Evolutionary conservation across 2,797 vertebrate species (phyloP), one percentile per base, ranked within the genome.

Genomic region (Clarias fuscus): DNA sequence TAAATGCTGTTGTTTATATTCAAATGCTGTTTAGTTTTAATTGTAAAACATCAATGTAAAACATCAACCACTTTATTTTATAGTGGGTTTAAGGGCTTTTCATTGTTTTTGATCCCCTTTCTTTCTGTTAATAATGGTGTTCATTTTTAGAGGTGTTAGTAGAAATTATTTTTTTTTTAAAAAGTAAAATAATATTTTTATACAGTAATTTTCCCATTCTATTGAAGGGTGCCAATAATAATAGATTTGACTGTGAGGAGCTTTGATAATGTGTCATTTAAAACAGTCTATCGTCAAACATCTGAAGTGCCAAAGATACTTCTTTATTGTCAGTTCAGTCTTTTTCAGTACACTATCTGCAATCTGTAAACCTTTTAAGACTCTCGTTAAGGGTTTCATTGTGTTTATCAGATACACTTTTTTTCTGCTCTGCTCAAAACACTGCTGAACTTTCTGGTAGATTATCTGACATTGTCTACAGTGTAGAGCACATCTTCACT

Each of bases 401-500:
- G 5, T 15, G 22, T 62, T 80, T 64, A 7, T 5, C 11, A n/a
- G 40, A 40, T 7, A 43, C 24, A 5, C 17, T 33, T 62, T 79
- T 79, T 13, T 27, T 59, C 22, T 78, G 37, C 67, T 77, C 53
- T 59, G 75, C 61, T 80, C 73, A 83, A 75, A 71, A 79, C 81
- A 86, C 33, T 72, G 65, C 14, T 53, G n/a, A 64, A 61, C n/a
- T 72, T 83, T 84, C 61, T 64, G 30, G 77, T 59, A 30, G 58
- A 78, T 88, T n/a, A 79, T 72, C 58, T 70, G 72, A 83, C 70
- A 72, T 71, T 37, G 58, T 2, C 76, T 24, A 67, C 43, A 56
- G 14, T 73, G 22, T 24, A 7, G 72, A 56, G 27, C 7, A 82
- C 37, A 65, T 72, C 37, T 76, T 56, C 33, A 68, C 33, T 27